A percentile compares a stretch with the other conserved stretches of the same genome.
phyloP scores from a whole-genome alignment of 35 echinoderm and acorn worm species.

The Hemicentrotus pulcherrimus region DNA sequence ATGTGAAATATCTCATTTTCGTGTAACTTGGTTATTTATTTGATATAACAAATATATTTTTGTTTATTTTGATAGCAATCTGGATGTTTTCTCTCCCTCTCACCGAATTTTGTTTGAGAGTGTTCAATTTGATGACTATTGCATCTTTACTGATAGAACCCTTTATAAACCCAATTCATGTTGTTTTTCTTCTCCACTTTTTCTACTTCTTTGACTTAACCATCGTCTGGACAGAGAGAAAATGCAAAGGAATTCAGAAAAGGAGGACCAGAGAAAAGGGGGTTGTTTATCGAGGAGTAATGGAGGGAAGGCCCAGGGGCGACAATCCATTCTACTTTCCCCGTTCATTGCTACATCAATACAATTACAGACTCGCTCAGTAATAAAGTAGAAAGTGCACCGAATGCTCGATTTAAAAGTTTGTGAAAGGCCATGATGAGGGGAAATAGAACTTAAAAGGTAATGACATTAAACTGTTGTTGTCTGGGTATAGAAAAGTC shows the following conservation, averaged over 20 bases:
- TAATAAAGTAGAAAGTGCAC: not conserved
- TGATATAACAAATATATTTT: no score
- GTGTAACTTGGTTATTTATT: no score
- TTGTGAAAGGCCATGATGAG: not conserved
- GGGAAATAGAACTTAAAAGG: not conserved
- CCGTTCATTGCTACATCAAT: constrained; percentile 13
- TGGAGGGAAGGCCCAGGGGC: constrained; percentile 20
- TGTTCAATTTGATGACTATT: not conserved
- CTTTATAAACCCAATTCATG: not conserved
- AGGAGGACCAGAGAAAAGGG: not conserved
- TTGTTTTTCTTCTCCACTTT: not conserved
- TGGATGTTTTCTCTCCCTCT: no score
- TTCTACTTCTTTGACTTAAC: not conserved
- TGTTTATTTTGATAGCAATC: no score
- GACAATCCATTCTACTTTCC: not conserved
- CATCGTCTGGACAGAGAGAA: not conserved
- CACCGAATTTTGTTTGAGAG: no score
- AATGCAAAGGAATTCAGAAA: not conserved
- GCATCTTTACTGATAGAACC: no score
- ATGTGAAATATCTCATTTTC: no score
- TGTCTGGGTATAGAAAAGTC: not conserved
- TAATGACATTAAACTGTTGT: not conserved
- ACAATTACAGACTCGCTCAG: not conserved
- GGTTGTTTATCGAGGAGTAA: constrained; percentile 22
- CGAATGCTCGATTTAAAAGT: not conserved